These are phyloP conservation scores for Pyrrhosoma nymphula DNA, from an alignment of 2,888 invertebrate species.

Conservation along the genomic window DNA sequence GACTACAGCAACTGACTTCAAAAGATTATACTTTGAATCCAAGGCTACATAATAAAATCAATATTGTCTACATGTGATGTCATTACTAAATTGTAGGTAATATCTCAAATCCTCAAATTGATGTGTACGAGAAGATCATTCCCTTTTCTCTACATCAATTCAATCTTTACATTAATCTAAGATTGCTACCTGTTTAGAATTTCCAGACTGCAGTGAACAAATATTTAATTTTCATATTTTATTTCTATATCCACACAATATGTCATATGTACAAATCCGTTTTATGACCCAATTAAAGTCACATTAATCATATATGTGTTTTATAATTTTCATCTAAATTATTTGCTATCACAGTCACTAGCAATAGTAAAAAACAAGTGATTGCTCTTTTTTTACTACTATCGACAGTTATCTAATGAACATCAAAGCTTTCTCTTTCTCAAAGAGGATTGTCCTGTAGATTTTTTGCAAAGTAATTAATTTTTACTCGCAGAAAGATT, in stretches of 20 bases:
- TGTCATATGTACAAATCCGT: conserved; percentile 61
- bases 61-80: conserved; percentile 6
- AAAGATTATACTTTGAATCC: conserved; percentile 52
- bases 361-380: conserved; percentile 65
- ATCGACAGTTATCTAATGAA: conserved; percentile 48
- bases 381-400: conserved; percentile 30
- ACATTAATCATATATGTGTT: not conserved
- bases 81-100: conserved; percentile 35
- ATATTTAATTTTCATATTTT: conserved; percentile 19
- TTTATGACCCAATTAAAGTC: conserved; percentile 36
- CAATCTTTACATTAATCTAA: conserved; percentile 35
- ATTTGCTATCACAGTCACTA: conserved; percentile 62
- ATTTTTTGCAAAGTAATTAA: conserved; percentile 62
- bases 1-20: conserved; percentile 52
- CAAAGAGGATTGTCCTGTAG: conserved; percentile 60
- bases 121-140: conserved; percentile 1
- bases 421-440: conserved; percentile 63
- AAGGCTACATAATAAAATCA: conserved; percentile 41
- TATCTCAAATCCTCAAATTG: conserved; percentile 16
- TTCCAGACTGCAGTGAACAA: conserved; percentile 37
- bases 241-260: conserved; percentile 44
- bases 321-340: conserved; percentile 46
- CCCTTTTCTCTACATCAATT: conserved; percentile 45
- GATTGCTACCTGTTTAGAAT: conserved; percentile 11
- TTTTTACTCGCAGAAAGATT: conserved; percentile 65